Conservation (phyloP, 2,113 vertebrate species). For the Brachypodius melanocephalos region DNA sequence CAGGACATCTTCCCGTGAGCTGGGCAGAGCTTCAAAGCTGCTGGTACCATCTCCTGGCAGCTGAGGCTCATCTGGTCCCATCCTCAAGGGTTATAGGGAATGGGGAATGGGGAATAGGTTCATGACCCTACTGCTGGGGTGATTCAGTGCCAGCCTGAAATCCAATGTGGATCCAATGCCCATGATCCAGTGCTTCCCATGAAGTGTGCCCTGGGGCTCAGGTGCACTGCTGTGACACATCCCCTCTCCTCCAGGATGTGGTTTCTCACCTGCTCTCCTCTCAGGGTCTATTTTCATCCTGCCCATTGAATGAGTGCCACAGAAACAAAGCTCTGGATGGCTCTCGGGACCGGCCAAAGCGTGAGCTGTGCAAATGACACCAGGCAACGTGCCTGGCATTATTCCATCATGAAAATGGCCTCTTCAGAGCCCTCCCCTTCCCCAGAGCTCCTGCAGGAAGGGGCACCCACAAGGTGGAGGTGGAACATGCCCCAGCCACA, state of each 20-base stretch:
- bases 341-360: background rate
- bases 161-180: background rate
- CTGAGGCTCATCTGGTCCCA: rapidly evolving
- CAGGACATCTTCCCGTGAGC: background rate
- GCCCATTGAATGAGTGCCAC: background rate
- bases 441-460: background rate
- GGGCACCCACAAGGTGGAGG: background rate
- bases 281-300: rapidly evolving
- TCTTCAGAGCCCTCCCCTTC: background rate
- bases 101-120: background rate
- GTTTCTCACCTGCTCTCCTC: background rate
- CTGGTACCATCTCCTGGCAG: background rate
- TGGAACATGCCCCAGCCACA: rapidly evolving
- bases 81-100: background rate
- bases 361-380: background rate
- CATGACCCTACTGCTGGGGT: background rate
- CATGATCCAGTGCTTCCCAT: background rate
- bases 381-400: background rate
- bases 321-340: background rate
- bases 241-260: background rate
- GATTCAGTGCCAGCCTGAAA: rapidly evolving
- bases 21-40: background rate
- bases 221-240: background rate
- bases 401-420: background rate
- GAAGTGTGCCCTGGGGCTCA: background rate